These are phyloP conservation scores for Pyrgus malvae DNA, from an alignment of 2,888 invertebrate species.

Conservation along the genomic window DNA sequence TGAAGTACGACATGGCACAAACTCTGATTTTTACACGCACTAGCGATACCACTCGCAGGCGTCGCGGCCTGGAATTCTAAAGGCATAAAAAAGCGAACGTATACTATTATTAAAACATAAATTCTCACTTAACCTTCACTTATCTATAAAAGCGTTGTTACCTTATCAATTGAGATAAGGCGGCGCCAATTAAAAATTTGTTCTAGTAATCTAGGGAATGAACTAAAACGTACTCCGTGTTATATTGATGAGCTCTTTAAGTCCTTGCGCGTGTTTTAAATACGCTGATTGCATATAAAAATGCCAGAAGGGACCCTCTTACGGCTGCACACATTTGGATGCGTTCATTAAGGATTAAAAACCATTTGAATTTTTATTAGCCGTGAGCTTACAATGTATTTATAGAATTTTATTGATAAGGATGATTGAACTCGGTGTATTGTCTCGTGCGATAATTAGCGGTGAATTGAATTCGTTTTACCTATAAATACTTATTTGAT, in stretches of 20 bases:
- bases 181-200: slow-evolving; percentile 67
- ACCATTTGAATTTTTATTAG: slow-evolving; percentile 10
- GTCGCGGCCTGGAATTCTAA: slow-evolving; percentile 29
- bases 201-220: slow-evolving; percentile 40
- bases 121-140: slow-evolving; percentile 65
- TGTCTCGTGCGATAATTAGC: no score
- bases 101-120: slow-evolving; percentile 56
- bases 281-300: slow-evolving; percentile 36
- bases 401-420: background rate
- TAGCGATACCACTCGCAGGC: slow-evolving; percentile 8
- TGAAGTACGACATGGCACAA: slow-evolving; percentile 13
- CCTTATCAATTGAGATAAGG: slow-evolving; percentile 58
- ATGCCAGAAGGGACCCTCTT: slow-evolving; percentile 1
- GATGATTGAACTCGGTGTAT: background rate
- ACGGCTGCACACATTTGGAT: background rate
- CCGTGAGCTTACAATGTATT: slow-evolving; percentile 1
- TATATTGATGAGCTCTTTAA: slow-evolving; percentile 35
- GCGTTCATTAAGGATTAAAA: slow-evolving; percentile 15
- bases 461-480: no score
- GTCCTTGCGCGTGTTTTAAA: slow-evolving; percentile 30
- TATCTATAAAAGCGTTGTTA: slow-evolving; percentile 58
- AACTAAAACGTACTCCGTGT: slow-evolving; percentile 35
- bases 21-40: slow-evolving; percentile 18
- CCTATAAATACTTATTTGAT: no score
- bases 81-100: slow-evolving; percentile 37